Evolutionary conservation across 2,797 vertebrate genomes (phyloP).

Genomic region (Stomatorhinus walkeri): DNA sequence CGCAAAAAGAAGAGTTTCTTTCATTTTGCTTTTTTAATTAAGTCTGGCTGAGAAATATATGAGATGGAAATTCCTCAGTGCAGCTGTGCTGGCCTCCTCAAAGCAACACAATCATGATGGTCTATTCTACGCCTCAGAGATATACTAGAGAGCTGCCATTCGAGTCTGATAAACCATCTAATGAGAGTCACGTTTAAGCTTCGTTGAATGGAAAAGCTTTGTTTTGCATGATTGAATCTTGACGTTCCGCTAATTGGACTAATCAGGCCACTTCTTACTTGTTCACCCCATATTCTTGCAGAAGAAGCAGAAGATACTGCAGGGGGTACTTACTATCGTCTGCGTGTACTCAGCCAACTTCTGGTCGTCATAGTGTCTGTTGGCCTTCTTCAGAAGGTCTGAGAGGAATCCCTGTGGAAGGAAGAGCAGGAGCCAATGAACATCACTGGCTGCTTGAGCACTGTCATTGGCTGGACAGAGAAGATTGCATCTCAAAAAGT

Average conservation of each 20-base stretch:
- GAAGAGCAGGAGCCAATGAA: background rate
- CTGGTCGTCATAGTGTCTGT: conserved; percentile 80
- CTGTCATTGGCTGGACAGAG: background rate
- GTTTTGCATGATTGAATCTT: background rate
- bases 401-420: conserved; percentile 79
- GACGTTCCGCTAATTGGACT: background rate
- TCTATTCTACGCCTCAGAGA: background rate
- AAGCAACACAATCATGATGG: background rate
- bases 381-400: conserved; percentile 89
- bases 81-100: background rate
- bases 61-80: background rate
- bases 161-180: background rate
- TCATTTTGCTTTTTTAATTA: background rate
- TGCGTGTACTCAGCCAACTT: conserved; percentile 91
- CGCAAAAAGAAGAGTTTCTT: background rate
- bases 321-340: conserved; percentile 75
- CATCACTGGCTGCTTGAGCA: background rate
- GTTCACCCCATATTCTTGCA: background rate
- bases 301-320: background rate
- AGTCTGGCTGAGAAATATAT: conserved; percentile 4
- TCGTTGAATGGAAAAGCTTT: background rate
- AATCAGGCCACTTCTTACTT: background rate
- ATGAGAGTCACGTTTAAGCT: background rate
- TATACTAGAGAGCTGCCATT: background rate
- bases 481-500: background rate